Percentiles rank a stretch among this genome's conserved stretches.
Conservation (phyloP, 1,140 invertebrate genomes). For the Aricia agestis region DNA sequence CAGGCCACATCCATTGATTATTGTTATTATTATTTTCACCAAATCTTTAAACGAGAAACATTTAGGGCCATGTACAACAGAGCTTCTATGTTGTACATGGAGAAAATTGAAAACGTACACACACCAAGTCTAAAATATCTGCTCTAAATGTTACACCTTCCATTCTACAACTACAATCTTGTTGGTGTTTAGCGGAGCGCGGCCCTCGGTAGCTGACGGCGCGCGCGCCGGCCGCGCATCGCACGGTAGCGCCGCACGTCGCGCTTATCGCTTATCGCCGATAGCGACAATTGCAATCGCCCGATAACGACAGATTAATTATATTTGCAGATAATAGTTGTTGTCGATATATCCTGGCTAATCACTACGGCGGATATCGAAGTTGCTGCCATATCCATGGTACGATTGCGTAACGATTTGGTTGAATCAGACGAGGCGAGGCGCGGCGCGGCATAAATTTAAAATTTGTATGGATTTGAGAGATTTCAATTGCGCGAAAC, state of each 20-base stretch:
- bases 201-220: background rate
- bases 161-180: background rate
- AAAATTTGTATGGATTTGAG: too few species aligned
- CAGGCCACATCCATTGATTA: too few species aligned
- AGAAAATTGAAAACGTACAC: too few species aligned
- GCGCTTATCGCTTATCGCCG: background rate
- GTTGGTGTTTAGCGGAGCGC: background rate
- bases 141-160: too few species aligned
- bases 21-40: too few species aligned
- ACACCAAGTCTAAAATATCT: too few species aligned
- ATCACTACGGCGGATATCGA: background rate
- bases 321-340: background rate
- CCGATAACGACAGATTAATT: conserved; percentile 7
- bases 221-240: background rate
- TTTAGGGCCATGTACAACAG: too few species aligned
- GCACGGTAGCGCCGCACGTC: background rate
- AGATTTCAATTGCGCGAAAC: too few species aligned
- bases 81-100: too few species aligned
- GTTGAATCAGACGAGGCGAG: too few species aligned
- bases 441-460: too few species aligned
- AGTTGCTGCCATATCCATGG: background rate
- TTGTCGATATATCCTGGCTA: background rate
- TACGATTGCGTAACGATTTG: background rate
- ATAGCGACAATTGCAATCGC: background rate
- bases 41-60: too few species aligned